Conservation (phyloP, 2,113 vertebrate genomes). For the Otis tarda region DNA sequence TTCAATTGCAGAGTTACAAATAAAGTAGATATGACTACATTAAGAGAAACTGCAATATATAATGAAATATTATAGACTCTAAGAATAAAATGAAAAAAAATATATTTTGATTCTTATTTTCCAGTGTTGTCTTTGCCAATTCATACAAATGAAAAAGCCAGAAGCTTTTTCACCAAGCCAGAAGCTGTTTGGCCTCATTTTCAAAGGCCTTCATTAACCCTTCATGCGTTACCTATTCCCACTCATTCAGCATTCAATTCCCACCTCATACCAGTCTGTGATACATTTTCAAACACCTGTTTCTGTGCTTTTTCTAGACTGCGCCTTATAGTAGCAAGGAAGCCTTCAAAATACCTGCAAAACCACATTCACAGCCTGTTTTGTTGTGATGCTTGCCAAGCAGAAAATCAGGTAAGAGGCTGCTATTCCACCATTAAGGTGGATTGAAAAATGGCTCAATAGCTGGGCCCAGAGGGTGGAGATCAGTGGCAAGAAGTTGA, state of each 20-base stretch:
- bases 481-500: not conserved
- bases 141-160: not conserved
- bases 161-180: not conserved
- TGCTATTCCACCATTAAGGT: not conserved
- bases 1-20: not conserved
- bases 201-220: not conserved
- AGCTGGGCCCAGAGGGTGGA: not conserved
- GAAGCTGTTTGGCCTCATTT: not conserved
- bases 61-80: not conserved
- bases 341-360: not conserved
- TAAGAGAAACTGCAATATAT: not conserved
- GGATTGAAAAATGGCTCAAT: not conserved
- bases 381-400: not conserved
- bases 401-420: not conserved
- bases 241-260: not conserved
- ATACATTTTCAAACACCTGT: not conserved
- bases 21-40: not conserved
- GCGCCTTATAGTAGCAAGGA: not conserved
- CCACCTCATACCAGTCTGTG: not conserved
- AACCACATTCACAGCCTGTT: not conserved
- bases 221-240: not conserved
- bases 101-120: not conserved
- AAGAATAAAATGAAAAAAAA: not conserved
- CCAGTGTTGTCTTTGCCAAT: not conserved
- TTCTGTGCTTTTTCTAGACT: not conserved